Conservation (phyloP, 64 coral and sea anemone species). For the Astreopora myriophthalma region DNA sequence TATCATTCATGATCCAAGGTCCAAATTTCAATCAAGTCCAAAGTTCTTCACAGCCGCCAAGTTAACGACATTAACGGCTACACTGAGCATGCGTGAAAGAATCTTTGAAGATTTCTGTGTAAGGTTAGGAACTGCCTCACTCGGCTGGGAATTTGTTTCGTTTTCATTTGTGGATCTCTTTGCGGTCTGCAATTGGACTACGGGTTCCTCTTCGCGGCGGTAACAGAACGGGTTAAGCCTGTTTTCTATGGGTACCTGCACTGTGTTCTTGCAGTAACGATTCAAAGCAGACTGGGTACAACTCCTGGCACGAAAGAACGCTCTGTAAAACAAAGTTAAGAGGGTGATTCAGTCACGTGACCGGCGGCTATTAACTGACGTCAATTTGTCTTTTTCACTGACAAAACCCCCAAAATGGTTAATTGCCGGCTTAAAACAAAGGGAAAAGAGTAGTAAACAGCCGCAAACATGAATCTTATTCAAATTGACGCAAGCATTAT, state of each 20-base stretch:
- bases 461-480: too few species aligned
- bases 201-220: neutral
- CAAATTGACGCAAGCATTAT: too few species aligned
- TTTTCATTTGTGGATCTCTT: neutral
- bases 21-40: neutral
- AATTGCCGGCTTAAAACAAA: too few species aligned
- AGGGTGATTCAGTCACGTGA: too few species aligned
- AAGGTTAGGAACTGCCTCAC: neutral
- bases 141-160: neutral
- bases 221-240: constrained; percentile 12
- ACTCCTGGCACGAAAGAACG: neutral
- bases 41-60: neutral
- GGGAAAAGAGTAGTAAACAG: too few species aligned
- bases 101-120: neutral
- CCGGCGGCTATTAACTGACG: neutral
- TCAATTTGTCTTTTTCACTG: too few species aligned
- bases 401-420: too few species aligned
- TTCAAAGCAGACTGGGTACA: constrained; percentile 4
- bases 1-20: neutral
- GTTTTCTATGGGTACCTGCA: neutral
- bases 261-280: neutral
- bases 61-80: neutral
- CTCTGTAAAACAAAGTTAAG: neutral
- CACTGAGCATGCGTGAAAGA: neutral
- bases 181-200: neutral